phyloP scores from a whole-genome alignment of 2,113 vertebrate species.

The Ameiurus melas region DNA sequence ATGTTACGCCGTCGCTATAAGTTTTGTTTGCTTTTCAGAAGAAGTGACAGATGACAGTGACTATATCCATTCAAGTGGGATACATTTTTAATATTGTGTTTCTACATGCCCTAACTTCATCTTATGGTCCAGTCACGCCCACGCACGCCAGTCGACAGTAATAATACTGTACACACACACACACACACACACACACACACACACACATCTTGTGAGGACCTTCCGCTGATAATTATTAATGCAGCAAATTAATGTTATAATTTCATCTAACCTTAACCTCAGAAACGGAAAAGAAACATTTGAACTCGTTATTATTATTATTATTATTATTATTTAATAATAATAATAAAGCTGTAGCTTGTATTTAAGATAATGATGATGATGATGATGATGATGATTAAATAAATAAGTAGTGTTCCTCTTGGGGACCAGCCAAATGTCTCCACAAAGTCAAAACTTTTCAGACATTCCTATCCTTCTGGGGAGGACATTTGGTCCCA shows the following conservation, averaged over 20 bases:
- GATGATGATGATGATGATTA: background rate
- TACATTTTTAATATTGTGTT: background rate
- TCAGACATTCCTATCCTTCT: background rate
- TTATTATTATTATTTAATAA: too few relatives aligned
- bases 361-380: background rate
- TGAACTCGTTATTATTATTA: background rate
- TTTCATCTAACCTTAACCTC: background rate
- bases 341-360: background rate
- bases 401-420: background rate
- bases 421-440: background rate
- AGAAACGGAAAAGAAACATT: background rate
- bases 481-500: background rate
- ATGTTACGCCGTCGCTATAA: background rate
- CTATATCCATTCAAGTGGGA: background rate
- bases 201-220: background rate
- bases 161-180: slow-evolving; percentile 3
- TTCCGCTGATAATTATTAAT: background rate
- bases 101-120: background rate
- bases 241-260: background rate
- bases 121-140: background rate
- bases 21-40: background rate
- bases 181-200: background rate
- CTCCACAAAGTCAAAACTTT: too few relatives aligned
- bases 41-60: background rate
- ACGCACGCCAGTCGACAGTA: background rate